These are phyloP conservation scores for Dipodomys spectabilis DNA, from an alignment of 2,113 vertebrate genomes.

Conservation along the genomic window DNA sequence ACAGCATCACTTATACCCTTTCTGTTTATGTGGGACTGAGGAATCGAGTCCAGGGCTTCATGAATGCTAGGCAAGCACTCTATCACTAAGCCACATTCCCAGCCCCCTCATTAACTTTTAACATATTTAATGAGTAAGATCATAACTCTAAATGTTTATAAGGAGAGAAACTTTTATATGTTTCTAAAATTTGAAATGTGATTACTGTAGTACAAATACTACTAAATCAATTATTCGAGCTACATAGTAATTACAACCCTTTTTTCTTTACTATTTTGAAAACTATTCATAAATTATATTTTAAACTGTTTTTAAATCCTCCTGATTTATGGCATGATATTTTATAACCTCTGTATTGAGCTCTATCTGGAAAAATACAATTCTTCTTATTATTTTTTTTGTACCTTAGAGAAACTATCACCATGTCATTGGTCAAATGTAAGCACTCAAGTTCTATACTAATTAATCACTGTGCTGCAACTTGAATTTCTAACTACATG, in stretches of 20 bases:
- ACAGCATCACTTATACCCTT: too few species aligned
- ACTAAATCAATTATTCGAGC: neutral
- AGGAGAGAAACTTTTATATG: neutral
- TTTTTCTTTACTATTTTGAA: conserved; percentile 53
- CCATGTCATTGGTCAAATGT: neutral
- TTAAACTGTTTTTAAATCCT: conserved; percentile 50
- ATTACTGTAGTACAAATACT: neutral
- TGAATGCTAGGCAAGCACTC: too few species aligned
- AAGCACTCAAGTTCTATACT: conserved; percentile 48
- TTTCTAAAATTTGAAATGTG: conserved; percentile 51
- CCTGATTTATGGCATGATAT: neutral
- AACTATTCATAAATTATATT: neutral
- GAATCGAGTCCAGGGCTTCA: too few species aligned
- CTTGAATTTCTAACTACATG: conserved; percentile 30
- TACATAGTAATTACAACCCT: conserved; percentile 52
- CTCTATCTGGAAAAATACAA: neutral
- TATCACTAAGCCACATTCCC: too few species aligned
- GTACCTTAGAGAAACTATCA: neutral
- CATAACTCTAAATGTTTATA: conserved; percentile 36
- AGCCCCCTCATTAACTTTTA: conserved; percentile 55
- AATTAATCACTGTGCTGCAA: neutral
- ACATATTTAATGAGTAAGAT: conserved; percentile 40
- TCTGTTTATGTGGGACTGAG: too few species aligned
- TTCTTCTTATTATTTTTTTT: neutral
- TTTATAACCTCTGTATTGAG: neutral